phyloP scores from a whole-genome alignment of 2,888 invertebrate genomes.

The Netelia inedita region DNA sequence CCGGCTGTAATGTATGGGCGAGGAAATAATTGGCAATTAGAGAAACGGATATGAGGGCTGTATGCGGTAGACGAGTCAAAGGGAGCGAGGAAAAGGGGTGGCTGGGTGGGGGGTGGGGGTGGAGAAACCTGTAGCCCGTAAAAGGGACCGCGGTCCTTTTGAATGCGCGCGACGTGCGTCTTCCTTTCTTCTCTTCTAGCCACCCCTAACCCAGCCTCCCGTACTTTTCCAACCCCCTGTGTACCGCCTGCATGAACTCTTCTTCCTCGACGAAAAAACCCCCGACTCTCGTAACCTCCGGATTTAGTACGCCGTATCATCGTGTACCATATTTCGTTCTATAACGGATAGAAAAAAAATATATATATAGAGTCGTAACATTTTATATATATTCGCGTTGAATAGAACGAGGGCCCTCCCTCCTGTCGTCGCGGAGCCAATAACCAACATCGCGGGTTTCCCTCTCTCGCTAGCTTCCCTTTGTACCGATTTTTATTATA shows the following conservation, averaged over 20 bases:
- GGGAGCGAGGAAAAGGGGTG: background rate
- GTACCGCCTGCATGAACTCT: too few species aligned
- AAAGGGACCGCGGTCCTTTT: conserved; percentile 62
- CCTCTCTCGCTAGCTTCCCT: background rate
- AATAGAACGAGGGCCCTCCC: background rate
- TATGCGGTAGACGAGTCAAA: conserved; percentile 31
- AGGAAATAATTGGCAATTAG: conserved; percentile 68
- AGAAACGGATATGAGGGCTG: conserved; percentile 64
- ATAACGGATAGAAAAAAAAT: background rate
- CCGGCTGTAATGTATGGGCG: conserved; percentile 35
- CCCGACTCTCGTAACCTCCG: background rate
- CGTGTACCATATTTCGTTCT: background rate
- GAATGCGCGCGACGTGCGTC: conserved; percentile 44
- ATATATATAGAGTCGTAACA: background rate
- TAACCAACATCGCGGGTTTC: background rate
- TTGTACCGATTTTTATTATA: background rate
- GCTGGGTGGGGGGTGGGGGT: background rate
- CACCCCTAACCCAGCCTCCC: background rate
- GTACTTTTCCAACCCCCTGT: background rate
- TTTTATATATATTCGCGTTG: background rate
- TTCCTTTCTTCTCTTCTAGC: conserved; percentile 12
- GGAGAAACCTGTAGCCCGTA: conserved; percentile 55
- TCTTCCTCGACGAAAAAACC: background rate
- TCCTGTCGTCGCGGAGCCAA: background rate
- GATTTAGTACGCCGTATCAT: too few species aligned